Evolutionary conservation across 2,797 vertebrate genomes (phyloP).

Genomic region (Falco peregrinus): DNA sequence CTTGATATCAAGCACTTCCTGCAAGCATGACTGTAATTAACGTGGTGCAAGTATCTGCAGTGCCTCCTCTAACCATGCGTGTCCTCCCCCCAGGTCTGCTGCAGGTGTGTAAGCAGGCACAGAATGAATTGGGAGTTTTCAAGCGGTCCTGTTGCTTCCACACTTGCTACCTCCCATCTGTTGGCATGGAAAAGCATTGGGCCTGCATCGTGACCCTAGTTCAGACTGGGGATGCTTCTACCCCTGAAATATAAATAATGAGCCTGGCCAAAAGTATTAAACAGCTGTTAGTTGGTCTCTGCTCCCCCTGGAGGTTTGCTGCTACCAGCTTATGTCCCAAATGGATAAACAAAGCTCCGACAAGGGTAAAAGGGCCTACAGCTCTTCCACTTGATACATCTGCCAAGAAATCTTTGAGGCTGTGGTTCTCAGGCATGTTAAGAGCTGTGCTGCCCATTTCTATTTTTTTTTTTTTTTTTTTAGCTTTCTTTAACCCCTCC

Average conservation of each 20-base stretch:
- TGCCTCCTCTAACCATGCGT: accelerated
- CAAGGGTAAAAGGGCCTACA: not conserved
- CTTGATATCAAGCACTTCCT: not conserved
- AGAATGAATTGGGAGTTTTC: not conserved
- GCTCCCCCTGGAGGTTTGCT: slow-evolving; percentile 8
- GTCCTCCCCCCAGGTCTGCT: not conserved
- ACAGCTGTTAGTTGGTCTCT: not conserved
- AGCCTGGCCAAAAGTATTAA: not conserved
- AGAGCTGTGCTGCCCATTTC: not conserved
- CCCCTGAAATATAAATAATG: not conserved
- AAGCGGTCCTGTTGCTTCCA: not conserved
- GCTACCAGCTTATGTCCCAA: not conserved
- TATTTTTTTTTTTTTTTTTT: not conserved
- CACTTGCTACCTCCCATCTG: not conserved
- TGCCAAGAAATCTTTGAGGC: slow-evolving; percentile 28
- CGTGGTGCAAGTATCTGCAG: not conserved
- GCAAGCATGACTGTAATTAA: not conserved
- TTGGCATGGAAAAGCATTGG: not conserved
- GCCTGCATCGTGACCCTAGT: not conserved
- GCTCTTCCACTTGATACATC: not conserved
- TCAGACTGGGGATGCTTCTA: not conserved
- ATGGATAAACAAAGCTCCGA: slow-evolving; percentile 26
- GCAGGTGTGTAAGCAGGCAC: not conserved
- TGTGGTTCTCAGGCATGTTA: slow-evolving; percentile 27
- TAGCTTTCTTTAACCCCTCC: slow-evolving; percentile 40